Evolutionary conservation across 2,113 vertebrate genomes (phyloP), one percentile per base, ranked within the genome.

Genomic region (Seriola quinqueradiata): DNA sequence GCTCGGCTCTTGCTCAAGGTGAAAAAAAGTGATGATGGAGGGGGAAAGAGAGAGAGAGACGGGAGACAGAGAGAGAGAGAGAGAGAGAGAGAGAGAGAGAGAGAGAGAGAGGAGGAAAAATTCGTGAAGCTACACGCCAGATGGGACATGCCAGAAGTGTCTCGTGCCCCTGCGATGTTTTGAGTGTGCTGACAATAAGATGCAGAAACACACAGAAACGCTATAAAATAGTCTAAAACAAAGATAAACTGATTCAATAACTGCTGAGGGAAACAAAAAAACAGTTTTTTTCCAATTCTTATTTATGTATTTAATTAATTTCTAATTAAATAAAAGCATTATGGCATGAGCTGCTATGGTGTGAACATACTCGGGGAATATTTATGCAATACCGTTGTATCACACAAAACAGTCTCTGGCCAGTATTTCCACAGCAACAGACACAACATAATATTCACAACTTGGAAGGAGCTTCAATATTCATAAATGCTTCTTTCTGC

Each of bases 251-350:
- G 70, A 84, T 90, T 87, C 77, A 89, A 90, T 88, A 89, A 84
- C 79, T 69, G 82, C 55, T 70, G 70, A 5, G 72, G 60, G 59
- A 86, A 73, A 68, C 54, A 85, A 84, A 65, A 76, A 48, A 8
- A 50, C 40, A 40, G 54, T 40, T n/a, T 52, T 50, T 25, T 40
- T 32, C 32, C 36, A 46, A 40, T 71, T 90, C 75, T 90, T 90
- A 86, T 92, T 92, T 93, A 92, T 92, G 90, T 90, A 84, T 86
- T 89, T 87, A 91, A 92, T 90, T 91, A 91, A 90, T 91, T 89
- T 82, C 75, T 70, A 91, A 87, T 90, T 88, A 90, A 90, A 85
- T 83, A 73, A 82, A 87, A 86, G 82, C 90, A 90, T 90, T 84
- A 87, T 89, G 90, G 84, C 74, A 66, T 78, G 72, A 69, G 85